Evolutionary conservation across 1,140 invertebrate genomes (phyloP).

Genomic region (Caenorhabditis brenneri): DNA sequence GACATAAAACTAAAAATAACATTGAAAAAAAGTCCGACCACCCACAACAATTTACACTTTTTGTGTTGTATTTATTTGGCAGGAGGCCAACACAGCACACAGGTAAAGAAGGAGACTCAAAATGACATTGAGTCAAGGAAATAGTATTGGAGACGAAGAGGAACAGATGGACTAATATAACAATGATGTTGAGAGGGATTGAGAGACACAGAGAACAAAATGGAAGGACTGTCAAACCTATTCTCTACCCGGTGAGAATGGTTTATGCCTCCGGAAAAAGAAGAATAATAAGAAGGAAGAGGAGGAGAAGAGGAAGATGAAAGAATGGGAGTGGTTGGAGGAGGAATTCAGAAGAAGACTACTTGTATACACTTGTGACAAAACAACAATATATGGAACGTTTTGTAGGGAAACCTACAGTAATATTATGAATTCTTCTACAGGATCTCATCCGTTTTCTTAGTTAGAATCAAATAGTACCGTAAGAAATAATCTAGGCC

Average conservation of each 20-base stretch:
- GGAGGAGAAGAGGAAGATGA: not conserved
- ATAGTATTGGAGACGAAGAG: not conserved
- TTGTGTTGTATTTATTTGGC: conserved; percentile 11
- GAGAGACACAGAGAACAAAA: not conserved
- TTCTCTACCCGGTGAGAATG: not conserved
- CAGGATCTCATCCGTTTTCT: too few species aligned
- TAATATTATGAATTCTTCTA: too few species aligned
- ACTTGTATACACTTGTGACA: not conserved
- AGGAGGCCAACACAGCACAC: not conserved
- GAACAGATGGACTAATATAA: conserved; percentile 11
- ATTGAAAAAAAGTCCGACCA: conserved; percentile 4
- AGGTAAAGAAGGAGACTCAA: conserved; percentile 21
- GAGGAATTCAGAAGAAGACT: not conserved
- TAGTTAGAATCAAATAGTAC: too few species aligned
- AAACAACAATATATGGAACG: not conserved
- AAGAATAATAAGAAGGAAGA: not conserved
- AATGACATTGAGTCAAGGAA: conserved; percentile 4
- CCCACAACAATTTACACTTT: not conserved
- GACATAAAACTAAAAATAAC: not conserved
- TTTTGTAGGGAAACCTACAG: not conserved
- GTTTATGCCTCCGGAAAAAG: not conserved
- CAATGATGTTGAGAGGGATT: not conserved
- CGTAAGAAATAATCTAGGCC: too few species aligned
- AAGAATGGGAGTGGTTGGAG: not conserved
- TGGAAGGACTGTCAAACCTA: not conserved